Percentiles rank a stretch among this genome's conserved stretches.
Conservation (phyloP, 2,888 invertebrate genomes). For the Microctonus hyperodae region DNA sequence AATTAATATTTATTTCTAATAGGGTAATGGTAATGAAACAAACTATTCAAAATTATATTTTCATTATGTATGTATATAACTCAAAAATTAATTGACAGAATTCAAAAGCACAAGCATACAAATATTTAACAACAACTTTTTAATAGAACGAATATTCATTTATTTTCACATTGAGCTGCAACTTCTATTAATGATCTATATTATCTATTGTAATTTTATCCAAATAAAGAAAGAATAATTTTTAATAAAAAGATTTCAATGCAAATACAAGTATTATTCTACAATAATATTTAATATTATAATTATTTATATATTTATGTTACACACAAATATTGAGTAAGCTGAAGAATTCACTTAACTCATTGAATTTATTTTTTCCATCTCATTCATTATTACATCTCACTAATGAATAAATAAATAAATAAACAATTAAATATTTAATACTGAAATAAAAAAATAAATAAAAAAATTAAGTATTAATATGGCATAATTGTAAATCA, state of each 20-base stretch:
- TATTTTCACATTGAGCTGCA: neutral
- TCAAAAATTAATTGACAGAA: neutral
- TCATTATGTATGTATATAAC: neutral
- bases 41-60: neutral
- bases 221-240: too few species aligned
- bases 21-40: neutral
- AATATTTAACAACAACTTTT: neutral
- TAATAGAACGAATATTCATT: neutral
- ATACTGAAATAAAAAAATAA: neutral
- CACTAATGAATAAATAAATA: slow-evolving; percentile 1
- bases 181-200: neutral
- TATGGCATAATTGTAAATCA: neutral
- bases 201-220: neutral
- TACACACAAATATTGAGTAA: neutral
- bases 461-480: neutral
- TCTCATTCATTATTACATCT: neutral
- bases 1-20: neutral
- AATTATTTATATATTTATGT: neutral
- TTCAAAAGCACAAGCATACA: neutral
- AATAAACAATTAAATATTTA: slow-evolving; percentile 3
- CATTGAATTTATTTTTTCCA: neutral
- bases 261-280: neutral
- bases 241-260: too few species aligned
- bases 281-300: neutral
- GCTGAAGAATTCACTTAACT: slow-evolving; percentile 1